Conservation (phyloP, 1,140 invertebrate genomes). For the Panagrolaimus sp. region DNA sequence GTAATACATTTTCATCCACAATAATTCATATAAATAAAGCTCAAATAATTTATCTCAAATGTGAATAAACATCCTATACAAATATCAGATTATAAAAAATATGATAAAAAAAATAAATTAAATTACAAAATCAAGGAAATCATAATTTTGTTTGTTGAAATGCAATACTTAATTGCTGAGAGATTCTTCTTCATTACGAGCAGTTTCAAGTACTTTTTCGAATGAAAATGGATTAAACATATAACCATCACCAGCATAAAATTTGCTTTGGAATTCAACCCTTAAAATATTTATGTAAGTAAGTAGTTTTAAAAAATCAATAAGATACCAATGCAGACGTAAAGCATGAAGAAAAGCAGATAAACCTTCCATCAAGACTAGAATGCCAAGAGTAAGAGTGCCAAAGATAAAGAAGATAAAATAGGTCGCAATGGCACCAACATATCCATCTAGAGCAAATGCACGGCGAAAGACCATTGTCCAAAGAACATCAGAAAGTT, state of each 20-base stretch:
- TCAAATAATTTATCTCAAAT: too few relatives aligned
- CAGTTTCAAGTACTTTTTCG: constrained; percentile 70
- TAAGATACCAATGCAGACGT: constrained; percentile 88
- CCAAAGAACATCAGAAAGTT: constrained; percentile 62
- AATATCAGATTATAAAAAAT: too few relatives aligned
- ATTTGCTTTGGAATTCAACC: constrained; percentile 14
- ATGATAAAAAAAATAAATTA: too few relatives aligned
- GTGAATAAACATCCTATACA: too few relatives aligned
- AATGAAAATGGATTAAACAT: constrained; percentile 90
- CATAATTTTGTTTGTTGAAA: too few relatives aligned
- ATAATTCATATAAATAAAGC: too few relatives aligned
- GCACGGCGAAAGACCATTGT: constrained; percentile 61
- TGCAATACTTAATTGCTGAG: neutral
- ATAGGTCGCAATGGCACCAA: constrained; percentile 68
- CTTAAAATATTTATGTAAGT: constrained; percentile 3
- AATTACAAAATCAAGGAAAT: too few relatives aligned
- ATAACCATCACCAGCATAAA: constrained; percentile 70
- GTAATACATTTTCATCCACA: too few relatives aligned
- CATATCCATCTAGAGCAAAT: constrained; percentile 62
- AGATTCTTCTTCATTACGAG: constrained; percentile 50
- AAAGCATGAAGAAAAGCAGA: constrained; percentile 95
- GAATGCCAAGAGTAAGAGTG: constrained; percentile 75
- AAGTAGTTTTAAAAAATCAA: constrained; percentile 1
- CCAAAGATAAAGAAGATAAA: constrained; percentile 78
- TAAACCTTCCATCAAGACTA: constrained; percentile 91